Evolutionary conservation across 2,797 vertebrate species (phyloP).

Genomic region (Trichosurus vulpecula): DNA sequence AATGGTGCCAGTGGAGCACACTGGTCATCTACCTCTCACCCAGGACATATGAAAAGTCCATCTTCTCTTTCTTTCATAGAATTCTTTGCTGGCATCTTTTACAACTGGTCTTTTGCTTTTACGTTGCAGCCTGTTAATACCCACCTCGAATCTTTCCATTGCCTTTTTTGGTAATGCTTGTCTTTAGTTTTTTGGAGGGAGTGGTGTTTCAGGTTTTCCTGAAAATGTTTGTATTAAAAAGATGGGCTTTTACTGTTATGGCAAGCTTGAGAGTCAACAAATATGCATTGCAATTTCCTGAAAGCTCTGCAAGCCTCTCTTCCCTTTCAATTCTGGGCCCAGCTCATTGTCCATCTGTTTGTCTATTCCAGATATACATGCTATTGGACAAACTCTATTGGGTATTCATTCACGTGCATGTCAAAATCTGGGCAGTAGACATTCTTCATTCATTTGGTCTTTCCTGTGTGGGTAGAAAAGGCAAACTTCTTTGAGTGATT

Average conservation of each 20-base stretch:
- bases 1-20: conserved; percentile 41
- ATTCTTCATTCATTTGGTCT: not conserved
- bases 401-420: not conserved
- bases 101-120: not conserved
- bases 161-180: not conserved
- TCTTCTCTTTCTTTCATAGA: not conserved
- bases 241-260: not conserved
- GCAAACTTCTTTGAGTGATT: not conserved
- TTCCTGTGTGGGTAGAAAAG: not conserved
- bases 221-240: not conserved
- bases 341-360: not conserved
- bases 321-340: not conserved
- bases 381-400: not conserved
- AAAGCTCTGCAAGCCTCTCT: not conserved
- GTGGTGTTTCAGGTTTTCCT: not conserved
- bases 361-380: not conserved
- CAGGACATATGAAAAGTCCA: not conserved
- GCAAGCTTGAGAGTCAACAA: not conserved
- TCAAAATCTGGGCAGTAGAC: not conserved
- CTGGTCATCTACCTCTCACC: not conserved
- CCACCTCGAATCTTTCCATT: not conserved
- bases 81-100: not conserved
- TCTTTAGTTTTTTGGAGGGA: not conserved
- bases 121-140: not conserved
- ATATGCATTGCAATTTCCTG: not conserved